These are phyloP conservation scores for Oreonectes daqikongensis DNA, from an alignment of 2,797 vertebrate genomes.

Conservation along the genomic window DNA sequence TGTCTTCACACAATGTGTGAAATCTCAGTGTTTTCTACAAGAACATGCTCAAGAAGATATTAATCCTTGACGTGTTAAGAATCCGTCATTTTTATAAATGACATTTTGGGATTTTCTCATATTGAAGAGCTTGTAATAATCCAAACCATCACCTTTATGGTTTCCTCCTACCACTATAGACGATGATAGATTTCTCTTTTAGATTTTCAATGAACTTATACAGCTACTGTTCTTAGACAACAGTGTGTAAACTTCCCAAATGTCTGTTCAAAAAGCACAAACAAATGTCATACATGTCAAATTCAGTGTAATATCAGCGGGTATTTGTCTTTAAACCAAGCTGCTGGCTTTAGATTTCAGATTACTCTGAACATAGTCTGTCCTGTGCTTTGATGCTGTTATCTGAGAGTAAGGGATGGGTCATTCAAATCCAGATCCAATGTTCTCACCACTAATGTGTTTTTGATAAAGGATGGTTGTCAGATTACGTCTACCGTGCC, in stretches of 20 bases:
- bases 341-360: slow-evolving; percentile 12
- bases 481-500: slow-evolving; percentile 31
- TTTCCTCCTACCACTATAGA: not conserved
- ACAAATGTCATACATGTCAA: not conserved
- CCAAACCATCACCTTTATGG: slow-evolving; percentile 1
- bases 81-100: slow-evolving; percentile 30
- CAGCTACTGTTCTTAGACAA: not conserved
- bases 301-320: not conserved
- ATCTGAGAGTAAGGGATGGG: slow-evolving; percentile 9
- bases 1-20: slow-evolving; percentile 17
- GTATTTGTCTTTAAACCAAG: not conserved
- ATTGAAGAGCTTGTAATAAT: slow-evolving; percentile 23
- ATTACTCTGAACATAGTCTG: slow-evolving; percentile 9
- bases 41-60: slow-evolving; percentile 35
- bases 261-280: no score
- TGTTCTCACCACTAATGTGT: slow-evolving; percentile 42
- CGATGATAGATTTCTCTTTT: not conserved
- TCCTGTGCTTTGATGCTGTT: slow-evolving; percentile 32
- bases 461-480: slow-evolving; percentile 52
- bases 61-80: slow-evolving; percentile 31
- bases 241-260: not conserved
- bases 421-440: slow-evolving; percentile 45
- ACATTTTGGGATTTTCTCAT: slow-evolving; percentile 15
- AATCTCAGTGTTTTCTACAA: slow-evolving; percentile 34
- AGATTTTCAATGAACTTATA: not conserved